Conservation (phyloP, 92 coral and sea anemone genomes). For the Chrysogorgia sp. region DNA sequence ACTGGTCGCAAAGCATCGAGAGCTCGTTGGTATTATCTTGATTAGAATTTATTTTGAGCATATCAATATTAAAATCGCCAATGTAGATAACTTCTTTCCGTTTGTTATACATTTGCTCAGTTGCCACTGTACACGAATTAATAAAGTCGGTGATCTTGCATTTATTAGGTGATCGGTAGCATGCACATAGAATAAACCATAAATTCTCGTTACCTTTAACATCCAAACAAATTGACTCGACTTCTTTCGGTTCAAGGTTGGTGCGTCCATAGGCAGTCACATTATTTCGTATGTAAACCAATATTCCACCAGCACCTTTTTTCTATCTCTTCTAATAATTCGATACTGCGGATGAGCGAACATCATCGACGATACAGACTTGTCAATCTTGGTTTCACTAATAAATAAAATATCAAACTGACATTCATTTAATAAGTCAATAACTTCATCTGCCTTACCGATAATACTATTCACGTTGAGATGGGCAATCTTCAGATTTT, state of each 20-base stretch:
- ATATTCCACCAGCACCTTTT: slow-evolving; percentile 53
- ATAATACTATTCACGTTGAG: slow-evolving; percentile 20
- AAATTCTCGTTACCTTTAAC: neutral
- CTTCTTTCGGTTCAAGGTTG: slow-evolving; percentile 47
- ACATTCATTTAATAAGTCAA: slow-evolving; percentile 21
- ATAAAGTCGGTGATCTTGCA: too few species aligned
- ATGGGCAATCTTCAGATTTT: slow-evolving; percentile 44
- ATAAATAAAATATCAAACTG: too few species aligned
- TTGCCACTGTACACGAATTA: too few species aligned
- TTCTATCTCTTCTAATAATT: slow-evolving; percentile 47
- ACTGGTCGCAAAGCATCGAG: too few species aligned
- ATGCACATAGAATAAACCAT: too few species aligned
- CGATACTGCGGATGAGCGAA: slow-evolving; percentile 41
- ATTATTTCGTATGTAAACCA: slow-evolving; percentile 48
- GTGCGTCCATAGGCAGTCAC: slow-evolving; percentile 40
- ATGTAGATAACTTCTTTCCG: too few species aligned
- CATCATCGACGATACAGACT: slow-evolving; percentile 32
- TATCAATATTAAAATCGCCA: too few species aligned
- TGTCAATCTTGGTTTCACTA: too few species aligned
- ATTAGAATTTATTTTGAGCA: too few species aligned
- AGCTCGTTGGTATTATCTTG: too few species aligned
- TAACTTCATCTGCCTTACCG: slow-evolving; percentile 6
- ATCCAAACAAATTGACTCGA: slow-evolving; percentile 48
- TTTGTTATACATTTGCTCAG: too few species aligned
- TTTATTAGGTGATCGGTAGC: too few species aligned